Conservation (phyloP, 2,888 invertebrate species). For the Volucella zonaria region DNA sequence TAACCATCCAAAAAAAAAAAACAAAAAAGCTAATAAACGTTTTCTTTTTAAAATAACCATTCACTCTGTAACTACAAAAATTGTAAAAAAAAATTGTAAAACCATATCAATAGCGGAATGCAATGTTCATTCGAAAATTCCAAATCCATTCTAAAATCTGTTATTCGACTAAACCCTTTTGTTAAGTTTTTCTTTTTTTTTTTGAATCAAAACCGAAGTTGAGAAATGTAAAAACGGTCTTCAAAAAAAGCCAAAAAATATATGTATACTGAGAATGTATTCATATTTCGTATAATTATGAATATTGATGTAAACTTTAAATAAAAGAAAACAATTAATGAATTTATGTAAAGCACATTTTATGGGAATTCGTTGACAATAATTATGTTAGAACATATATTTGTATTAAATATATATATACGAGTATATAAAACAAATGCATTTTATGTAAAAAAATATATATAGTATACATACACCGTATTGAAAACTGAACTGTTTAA, state of each 20-base stretch:
- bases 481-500: constrained; percentile 25
- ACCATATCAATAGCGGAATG: constrained; percentile 49
- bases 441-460: constrained; percentile 15
- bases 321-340: constrained; percentile 26
- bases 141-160: no score
- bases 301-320: constrained; percentile 22
- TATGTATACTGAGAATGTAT: constrained; percentile 1
- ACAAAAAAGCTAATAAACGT: background rate
- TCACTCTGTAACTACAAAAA: background rate
- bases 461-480: constrained; percentile 32
- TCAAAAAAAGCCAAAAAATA: constrained; percentile 1
- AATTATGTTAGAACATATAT: constrained; percentile 54
- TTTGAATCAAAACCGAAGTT: no score
- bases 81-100: background rate
- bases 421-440: no score
- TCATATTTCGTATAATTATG: constrained; percentile 10
- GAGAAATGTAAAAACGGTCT: no score
- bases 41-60: background rate
- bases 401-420: constrained; percentile 37
- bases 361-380: constrained; percentile 66
- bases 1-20: constrained; percentile 5
- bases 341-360: constrained; percentile 53
- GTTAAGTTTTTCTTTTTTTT: no score
- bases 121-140: background rate
- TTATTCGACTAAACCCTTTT: no score